Evolutionary conservation across 2,113 vertebrate species (phyloP).

Genomic region (Mirza zaza): DNA sequence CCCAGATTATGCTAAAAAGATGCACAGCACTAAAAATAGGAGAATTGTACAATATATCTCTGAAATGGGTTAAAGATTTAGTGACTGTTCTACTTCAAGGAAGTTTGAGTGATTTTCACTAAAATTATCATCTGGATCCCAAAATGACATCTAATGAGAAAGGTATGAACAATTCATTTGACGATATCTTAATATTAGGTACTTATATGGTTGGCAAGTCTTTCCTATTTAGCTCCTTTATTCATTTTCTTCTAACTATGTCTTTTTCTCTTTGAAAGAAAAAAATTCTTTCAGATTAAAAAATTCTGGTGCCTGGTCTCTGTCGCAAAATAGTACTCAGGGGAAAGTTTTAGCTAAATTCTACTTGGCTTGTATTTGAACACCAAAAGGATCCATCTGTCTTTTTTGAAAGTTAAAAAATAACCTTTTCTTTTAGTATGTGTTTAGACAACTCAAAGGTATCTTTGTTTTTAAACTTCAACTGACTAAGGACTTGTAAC

Average conservation of each 20-base stretch:
- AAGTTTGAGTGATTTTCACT: slow-evolving; percentile 68
- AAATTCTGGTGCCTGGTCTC: slow-evolving; percentile 43
- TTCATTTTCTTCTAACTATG: neutral
- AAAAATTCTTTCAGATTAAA: slow-evolving; percentile 60
- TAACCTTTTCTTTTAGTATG: slow-evolving; percentile 56
- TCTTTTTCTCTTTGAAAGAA: slow-evolving; percentile 39
- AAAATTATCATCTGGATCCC: slow-evolving; percentile 62
- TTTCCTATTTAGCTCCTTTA: slow-evolving; percentile 14
- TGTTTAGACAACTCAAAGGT: slow-evolving; percentile 73
- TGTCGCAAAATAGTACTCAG: slow-evolving; percentile 12
- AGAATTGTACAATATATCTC: neutral
- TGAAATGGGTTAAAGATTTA: slow-evolving; percentile 62
- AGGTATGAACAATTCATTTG: slow-evolving; percentile 47
- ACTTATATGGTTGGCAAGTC: neutral
- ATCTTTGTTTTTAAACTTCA: slow-evolving; percentile 71
- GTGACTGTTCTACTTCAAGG: slow-evolving; percentile 53
- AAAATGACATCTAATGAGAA: slow-evolving; percentile 38
- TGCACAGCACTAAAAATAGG: slow-evolving; percentile 43
- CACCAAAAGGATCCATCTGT: slow-evolving; percentile 56
- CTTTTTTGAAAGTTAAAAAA: slow-evolving; percentile 67
- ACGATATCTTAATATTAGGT: slow-evolving; percentile 1
- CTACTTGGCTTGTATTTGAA: slow-evolving; percentile 56
- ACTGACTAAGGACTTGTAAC: slow-evolving; percentile 25
- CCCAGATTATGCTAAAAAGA: slow-evolving; percentile 48
- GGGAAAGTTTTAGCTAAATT: slow-evolving; percentile 56